phyloP scores from a whole-genome alignment of 2,797 vertebrate genomes.

The Lagorchestes hirsutus region DNA sequence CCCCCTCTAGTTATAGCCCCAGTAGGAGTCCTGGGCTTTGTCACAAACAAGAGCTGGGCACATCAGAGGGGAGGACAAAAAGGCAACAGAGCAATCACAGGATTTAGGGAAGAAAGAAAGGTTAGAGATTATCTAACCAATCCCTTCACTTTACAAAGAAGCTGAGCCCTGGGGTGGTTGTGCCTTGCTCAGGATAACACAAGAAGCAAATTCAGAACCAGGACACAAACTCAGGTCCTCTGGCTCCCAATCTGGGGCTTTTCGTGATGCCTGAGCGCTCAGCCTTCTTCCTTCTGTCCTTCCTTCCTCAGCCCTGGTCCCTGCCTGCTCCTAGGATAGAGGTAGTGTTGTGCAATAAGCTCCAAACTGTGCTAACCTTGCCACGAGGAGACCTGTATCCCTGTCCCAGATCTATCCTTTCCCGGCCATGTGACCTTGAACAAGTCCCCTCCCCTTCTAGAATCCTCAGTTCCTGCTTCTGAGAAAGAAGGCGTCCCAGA shows the following conservation, averaged over 20 bases:
- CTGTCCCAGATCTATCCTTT: not conserved
- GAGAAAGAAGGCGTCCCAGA: not conserved
- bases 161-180: not conserved
- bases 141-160: not conserved
- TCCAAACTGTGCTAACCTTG: not conserved
- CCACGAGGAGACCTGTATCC: not conserved
- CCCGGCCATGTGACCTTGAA: not conserved
- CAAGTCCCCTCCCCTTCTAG: not conserved
- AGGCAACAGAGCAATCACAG: not conserved
- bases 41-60: not conserved
- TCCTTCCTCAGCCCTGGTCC: not conserved
- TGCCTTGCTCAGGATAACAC: not conserved
- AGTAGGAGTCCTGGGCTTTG: not conserved
- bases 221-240: not conserved
- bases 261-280: rapidly evolving
- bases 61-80: not conserved
- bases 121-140: not conserved
- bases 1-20: not conserved
- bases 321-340: not conserved
- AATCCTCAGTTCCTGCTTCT: not conserved
- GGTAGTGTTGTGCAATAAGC: not conserved
- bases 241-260: not conserved
- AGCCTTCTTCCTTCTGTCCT: not conserved
- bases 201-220: not conserved
- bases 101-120: not conserved